Conservation (phyloP, 2,113 vertebrate species). For the Electrona antarctica region DNA sequence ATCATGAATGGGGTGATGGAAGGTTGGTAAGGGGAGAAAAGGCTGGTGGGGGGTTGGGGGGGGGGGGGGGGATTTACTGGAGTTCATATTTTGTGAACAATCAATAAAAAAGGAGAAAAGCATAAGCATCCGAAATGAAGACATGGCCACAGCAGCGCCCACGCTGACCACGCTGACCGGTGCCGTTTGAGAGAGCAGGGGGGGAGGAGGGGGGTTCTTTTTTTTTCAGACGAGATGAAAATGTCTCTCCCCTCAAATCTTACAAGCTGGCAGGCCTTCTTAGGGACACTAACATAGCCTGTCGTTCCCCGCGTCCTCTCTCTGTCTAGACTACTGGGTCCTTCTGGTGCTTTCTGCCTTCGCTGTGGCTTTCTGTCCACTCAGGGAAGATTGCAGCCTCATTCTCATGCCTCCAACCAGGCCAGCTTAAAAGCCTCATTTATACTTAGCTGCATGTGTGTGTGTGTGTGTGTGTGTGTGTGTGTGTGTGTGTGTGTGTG, state of each 20-base stretch:
- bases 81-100: too few relatives aligned
- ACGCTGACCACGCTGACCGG: background rate
- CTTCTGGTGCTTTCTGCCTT: slow-evolving; percentile 34
- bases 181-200: slow-evolving; percentile 3
- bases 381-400: slow-evolving; percentile 51
- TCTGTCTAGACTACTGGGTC: slow-evolving; percentile 68
- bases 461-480: too few relatives aligned
- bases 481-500: too few relatives aligned
- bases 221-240: slow-evolving; percentile 48
- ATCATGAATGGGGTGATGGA: too few relatives aligned
- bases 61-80: too few relatives aligned
- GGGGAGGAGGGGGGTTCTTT: slow-evolving; percentile 29
- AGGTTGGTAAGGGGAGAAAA: too few relatives aligned
- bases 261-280: slow-evolving; percentile 60
- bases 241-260: slow-evolving; percentile 54
- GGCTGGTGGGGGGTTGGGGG: too few relatives aligned
- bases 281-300: slow-evolving; percentile 69
- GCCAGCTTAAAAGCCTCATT: slow-evolving; percentile 16
- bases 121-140: too few relatives aligned
- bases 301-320: slow-evolving; percentile 52
- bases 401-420: slow-evolving; percentile 39
- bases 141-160: background rate
- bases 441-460: too few relatives aligned
- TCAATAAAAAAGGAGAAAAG: too few relatives aligned
- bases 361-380: slow-evolving; percentile 60